Evolutionary conservation across 1,140 invertebrate genomes (phyloP).

Genomic region (Brachystomella parvula): DNA sequence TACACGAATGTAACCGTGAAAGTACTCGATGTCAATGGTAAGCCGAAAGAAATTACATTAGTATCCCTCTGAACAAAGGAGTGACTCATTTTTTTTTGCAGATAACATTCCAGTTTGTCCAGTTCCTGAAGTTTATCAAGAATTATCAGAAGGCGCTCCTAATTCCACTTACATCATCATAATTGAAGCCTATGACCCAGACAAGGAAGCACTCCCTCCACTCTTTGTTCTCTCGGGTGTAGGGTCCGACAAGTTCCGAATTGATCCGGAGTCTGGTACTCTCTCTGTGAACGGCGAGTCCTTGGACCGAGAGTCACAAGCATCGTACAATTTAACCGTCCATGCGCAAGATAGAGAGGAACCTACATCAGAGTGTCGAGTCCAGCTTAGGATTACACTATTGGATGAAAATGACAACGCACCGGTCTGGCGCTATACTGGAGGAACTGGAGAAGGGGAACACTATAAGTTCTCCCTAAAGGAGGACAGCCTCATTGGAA

Average conservation of each 20-base stretch:
- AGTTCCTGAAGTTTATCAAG: conserved; percentile 26
- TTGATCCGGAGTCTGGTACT: conserved; percentile 52
- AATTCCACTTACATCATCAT: conserved; percentile 28
- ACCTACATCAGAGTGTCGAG: conserved; percentile 55
- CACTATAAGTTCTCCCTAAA: conserved; percentile 65
- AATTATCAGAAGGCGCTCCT: conserved; percentile 22
- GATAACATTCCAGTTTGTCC: conserved; percentile 37
- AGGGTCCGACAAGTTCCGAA: conserved; percentile 30
- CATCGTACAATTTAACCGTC: conserved; percentile 70
- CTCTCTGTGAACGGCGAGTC: conserved; percentile 59
- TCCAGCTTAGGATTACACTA: conserved; percentile 67
- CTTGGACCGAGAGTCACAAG: conserved; percentile 68
- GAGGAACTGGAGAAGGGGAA: neutral
- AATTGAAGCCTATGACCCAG: conserved; percentile 34
- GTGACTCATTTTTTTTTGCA: conserved; percentile 25
- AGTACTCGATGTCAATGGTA: conserved; percentile 37
- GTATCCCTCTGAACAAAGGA: too few species aligned
- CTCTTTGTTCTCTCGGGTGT: conserved; percentile 28
- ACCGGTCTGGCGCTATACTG: conserved; percentile 55
- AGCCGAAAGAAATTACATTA: too few species aligned
- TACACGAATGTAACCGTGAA: conserved; percentile 34
- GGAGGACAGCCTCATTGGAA: conserved; percentile 55
- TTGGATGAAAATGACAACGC: conserved; percentile 80
- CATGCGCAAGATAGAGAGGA: conserved; percentile 74
- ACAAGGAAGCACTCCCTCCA: conserved; percentile 21